phyloP scores from a whole-genome alignment of 2,113 vertebrate genomes.

The Chamaetylas fuelleborni region DNA sequence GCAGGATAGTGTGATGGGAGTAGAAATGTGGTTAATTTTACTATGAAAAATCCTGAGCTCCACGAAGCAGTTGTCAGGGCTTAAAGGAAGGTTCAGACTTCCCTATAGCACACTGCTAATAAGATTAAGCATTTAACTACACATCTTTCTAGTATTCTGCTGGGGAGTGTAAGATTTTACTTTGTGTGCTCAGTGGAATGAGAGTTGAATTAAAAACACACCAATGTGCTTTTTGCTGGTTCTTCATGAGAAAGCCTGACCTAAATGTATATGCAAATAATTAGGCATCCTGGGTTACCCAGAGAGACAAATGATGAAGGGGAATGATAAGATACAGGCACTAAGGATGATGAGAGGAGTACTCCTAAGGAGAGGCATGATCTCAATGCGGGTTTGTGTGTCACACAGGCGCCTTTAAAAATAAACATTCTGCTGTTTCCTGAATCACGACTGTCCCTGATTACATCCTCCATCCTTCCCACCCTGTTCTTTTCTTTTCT shows the following conservation, averaged over 20 bases:
- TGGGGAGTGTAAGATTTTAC: neutral
- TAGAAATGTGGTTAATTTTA: conserved; percentile 18
- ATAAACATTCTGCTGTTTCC: neutral
- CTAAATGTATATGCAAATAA: conserved; percentile 40
- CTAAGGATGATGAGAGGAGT: neutral
- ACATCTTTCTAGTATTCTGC: conserved; percentile 14
- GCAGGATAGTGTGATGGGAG: neutral
- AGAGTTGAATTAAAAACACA: neutral
- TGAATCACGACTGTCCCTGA: neutral
- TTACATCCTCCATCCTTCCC: neutral
- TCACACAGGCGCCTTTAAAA: neutral
- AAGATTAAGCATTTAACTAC: conserved; percentile 30
- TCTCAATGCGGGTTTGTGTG: conserved; percentile 32
- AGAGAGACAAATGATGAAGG: neutral
- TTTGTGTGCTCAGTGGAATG: neutral
- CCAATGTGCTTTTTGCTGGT: neutral
- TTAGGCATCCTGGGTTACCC: neutral
- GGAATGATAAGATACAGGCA: neutral
- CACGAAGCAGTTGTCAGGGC: neutral
- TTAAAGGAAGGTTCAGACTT: conserved; percentile 37
- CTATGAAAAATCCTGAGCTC: conserved; percentile 19
- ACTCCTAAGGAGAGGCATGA: neutral
- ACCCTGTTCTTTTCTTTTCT: neutral
- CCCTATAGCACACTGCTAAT: conserved; percentile 2
- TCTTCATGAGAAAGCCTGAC: conserved; percentile 10